phyloP scores from a whole-genome alignment of 2,797 vertebrate species.

The Psittacula derbiana region DNA sequence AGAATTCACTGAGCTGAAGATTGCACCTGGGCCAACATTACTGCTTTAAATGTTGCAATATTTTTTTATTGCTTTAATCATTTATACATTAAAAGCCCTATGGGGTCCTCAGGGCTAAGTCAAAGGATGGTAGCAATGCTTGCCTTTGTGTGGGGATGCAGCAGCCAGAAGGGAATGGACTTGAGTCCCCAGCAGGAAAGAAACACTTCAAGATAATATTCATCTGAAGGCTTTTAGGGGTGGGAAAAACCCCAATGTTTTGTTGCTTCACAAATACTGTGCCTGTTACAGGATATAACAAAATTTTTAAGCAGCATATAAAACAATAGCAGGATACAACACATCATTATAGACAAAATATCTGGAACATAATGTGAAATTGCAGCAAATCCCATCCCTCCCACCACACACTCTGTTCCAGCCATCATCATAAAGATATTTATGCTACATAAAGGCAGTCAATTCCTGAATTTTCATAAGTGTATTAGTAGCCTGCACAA shows the following conservation, averaged over 20 bases:
- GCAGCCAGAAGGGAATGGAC: neutral
- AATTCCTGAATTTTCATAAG: constrained; percentile 1
- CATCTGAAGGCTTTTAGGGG: neutral
- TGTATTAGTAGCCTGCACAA: neutral
- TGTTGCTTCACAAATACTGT: neutral
- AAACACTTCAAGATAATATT: neutral
- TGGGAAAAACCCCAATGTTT: neutral
- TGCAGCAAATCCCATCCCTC: constrained; percentile 15
- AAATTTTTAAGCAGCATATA: constrained; percentile 21
- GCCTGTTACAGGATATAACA: constrained; percentile 35
- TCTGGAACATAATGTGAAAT: constrained; percentile 20
- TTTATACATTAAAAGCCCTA: neutral
- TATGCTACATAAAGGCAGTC: neutral
- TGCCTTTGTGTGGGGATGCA: neutral
- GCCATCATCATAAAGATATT: constrained; percentile 42
- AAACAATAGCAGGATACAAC: constrained; percentile 65
- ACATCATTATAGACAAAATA: constrained; percentile 52
- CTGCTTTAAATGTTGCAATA: constrained; percentile 12
- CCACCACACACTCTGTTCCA: neutral
- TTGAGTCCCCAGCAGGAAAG: neutral
- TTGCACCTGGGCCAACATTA: neutral
- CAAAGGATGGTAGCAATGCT: neutral
- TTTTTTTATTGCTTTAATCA: constrained; percentile 33
- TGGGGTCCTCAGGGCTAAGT: neutral
- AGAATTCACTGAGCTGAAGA: constrained; percentile 10